Conservation (phyloP, 2,113 vertebrate genomes). For the Hoplias malabaricus region DNA sequence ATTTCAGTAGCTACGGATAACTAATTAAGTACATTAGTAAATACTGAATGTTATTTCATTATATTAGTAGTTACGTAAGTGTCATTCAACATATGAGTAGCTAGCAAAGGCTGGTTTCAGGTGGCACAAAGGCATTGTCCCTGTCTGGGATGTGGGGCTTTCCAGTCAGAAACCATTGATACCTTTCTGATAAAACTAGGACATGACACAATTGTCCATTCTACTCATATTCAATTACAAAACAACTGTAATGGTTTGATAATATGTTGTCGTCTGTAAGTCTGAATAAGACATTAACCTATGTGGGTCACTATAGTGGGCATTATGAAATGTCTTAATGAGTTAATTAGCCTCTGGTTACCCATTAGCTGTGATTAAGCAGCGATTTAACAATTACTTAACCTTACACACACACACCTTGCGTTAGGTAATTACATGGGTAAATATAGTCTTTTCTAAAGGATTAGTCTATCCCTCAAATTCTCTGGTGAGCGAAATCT, state of each 20-base stretch:
- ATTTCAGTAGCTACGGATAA: neutral
- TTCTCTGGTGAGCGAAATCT: constrained; percentile 23
- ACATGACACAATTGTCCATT: neutral
- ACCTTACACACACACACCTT: constrained; percentile 24
- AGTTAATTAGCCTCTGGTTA: constrained; percentile 39
- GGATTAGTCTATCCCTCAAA: constrained; percentile 17
- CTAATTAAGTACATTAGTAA: neutral
- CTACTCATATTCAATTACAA: neutral
- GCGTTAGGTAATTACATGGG: constrained; percentile 34
- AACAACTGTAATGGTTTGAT: neutral
- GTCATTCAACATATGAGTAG: too few species aligned
- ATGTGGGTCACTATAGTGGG: constrained; percentile 28
- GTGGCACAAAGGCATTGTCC: too few species aligned
- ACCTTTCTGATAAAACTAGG: neutral
- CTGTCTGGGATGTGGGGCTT: neutral
- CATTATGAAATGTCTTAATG: constrained; percentile 38
- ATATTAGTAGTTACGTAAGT: neutral
- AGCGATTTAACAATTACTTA: constrained; percentile 40
- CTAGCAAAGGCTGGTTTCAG: too few species aligned
- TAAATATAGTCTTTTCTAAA: constrained; percentile 39
- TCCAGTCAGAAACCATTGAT: neutral
- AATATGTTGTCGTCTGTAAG: neutral
- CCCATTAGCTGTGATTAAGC: constrained; percentile 42
- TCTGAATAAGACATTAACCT: constrained; percentile 31
- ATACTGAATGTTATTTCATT: neutral